Percentiles rank a stretch among this genome's conserved stretches.
Conservation (phyloP, 2,797 vertebrate genomes). For the Eutrigla gurnardus region DNA sequence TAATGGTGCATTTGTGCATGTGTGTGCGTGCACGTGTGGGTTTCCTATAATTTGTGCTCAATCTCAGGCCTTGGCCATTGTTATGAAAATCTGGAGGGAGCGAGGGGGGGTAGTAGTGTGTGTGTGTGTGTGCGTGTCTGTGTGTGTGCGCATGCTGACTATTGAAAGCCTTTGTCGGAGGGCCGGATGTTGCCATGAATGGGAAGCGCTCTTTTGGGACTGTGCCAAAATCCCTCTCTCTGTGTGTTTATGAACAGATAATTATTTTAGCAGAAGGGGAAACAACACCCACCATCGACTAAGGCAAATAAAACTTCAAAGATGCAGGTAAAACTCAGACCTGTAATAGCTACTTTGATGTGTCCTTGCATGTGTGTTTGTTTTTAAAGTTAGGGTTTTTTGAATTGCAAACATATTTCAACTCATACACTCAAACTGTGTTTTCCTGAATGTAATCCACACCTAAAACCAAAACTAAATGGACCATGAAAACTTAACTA, state of each 20-base stretch:
- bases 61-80: slow-evolving; percentile 61
- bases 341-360: slow-evolving; percentile 29
- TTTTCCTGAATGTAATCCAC: not conserved
- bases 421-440: not conserved
- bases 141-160: slow-evolving; percentile 16
- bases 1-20: slow-evolving; percentile 20
- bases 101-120: slow-evolving; percentile 23
- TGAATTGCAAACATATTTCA: slow-evolving; percentile 7
- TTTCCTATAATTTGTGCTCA: slow-evolving; percentile 61
- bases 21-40: slow-evolving; percentile 26
- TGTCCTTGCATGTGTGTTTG: not conserved
- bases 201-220: slow-evolving; percentile 69
- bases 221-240: slow-evolving; percentile 52
- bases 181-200: slow-evolving; percentile 76
- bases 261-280: slow-evolving; percentile 31
- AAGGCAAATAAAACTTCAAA: slow-evolving; percentile 28
- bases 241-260: slow-evolving; percentile 7
- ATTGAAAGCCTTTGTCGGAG: slow-evolving; percentile 74
- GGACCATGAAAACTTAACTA: not conserved
- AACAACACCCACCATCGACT: slow-evolving; percentile 5
- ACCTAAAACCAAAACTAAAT: not conserved
- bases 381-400: not conserved
- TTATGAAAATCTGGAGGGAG: slow-evolving; percentile 66
- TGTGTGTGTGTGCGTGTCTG: slow-evolving; percentile 26
- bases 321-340: slow-evolving; percentile 23